Evolutionary conservation across 2,888 invertebrate genomes (phyloP), one percentile per base, ranked within the genome.

Genomic region (Xylota sylvarum): DNA sequence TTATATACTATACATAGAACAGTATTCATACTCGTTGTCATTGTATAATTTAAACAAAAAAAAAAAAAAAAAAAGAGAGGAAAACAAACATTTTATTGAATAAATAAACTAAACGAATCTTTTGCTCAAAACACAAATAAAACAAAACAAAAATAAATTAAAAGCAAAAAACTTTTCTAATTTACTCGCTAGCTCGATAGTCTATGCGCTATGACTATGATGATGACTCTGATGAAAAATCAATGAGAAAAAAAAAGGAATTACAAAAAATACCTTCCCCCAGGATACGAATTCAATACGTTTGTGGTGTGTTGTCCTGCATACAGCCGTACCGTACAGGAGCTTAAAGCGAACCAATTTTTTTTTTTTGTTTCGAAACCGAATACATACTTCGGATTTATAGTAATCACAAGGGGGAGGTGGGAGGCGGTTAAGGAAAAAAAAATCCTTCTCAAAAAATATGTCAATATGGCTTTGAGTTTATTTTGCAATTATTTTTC

Each of bases 21-120:
- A 76, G 80, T 72, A 85, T 80, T 76, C 80, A 70, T 69, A 85
- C 80, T 76, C 76, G 76, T 85, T 85, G 85, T 81, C 80, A 85
- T 85, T 80, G 80, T 85, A 85, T 81, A 77, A 76, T 78, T 78
- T 60, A 56, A 70, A 76, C 56, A 23, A 65, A 79, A 70, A 55
- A 32, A 19, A 67, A 43, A 32, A 3, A 58, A 10, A 7, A 10
- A 35, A 10, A n/a, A n/a, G n/a, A n/a, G n/a, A n/a, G n/a, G 14
- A 2, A 58, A 32, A 58, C 17, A 58, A 60, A 23, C 48, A 58
- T 58, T 46, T 46, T 69, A 81, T 81, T 74, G 69, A 74, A 32
- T 32, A 37, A 37, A 35, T 6, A 35, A 67, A 76, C 69, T 83
- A 67, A 79, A 80, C 37, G 62, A 78, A 78, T 64, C 48, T 80